Evolutionary conservation across 2,113 vertebrate genomes (phyloP).

Genomic region (Emydocephalus ijimae): DNA sequence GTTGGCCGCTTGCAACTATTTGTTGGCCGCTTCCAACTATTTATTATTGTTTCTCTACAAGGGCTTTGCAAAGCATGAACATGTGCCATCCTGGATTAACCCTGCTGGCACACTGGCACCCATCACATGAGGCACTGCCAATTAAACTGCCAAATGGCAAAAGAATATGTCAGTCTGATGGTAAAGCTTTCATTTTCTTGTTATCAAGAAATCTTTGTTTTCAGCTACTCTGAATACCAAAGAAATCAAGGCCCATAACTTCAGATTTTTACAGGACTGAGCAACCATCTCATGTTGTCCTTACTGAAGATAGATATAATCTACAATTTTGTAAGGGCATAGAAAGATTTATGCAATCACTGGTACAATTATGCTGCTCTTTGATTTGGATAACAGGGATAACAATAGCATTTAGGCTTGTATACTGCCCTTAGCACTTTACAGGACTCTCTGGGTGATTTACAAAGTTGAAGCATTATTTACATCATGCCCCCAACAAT

Average conservation of each 20-base stretch:
- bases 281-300: neutral
- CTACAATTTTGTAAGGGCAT: neutral
- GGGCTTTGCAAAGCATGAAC: conserved; percentile 5
- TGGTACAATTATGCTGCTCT: neutral
- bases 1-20: neutral
- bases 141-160: conserved; percentile 21
- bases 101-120: conserved; percentile 7
- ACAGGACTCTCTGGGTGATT: neutral
- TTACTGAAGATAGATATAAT: neutral
- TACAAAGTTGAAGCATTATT: neutral
- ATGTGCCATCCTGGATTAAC: neutral
- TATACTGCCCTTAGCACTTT: neutral
- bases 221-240: neutral
- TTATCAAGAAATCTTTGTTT: neutral
- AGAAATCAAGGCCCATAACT: neutral
- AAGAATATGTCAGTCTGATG: neutral
- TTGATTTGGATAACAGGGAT: neutral
- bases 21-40: neutral
- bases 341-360: neutral
- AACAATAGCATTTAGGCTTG: neutral
- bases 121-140: neutral
- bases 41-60: conserved; percentile 14
- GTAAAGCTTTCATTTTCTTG: neutral
- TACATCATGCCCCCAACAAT: neutral
- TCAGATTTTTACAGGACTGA: neutral